These are phyloP conservation scores for Pseudomyrmex sp. DNA, from an alignment of 1,140 invertebrate species.

Conservation along the genomic window DNA sequence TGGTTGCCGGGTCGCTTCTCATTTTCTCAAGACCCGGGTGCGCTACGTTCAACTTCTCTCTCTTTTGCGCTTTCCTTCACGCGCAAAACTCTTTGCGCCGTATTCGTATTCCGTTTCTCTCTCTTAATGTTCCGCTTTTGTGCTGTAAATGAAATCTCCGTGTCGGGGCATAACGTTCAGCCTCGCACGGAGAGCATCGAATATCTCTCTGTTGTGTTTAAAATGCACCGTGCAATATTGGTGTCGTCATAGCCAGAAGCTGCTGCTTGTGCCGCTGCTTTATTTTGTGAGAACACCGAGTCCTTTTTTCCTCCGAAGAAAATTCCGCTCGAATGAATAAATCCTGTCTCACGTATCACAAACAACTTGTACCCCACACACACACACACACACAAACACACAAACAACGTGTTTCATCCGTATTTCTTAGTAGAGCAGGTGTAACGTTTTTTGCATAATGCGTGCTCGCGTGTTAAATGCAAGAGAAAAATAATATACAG, in stretches of 20 bases:
- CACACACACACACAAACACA: too few species aligned
- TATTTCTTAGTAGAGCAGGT: slow-evolving; percentile 38
- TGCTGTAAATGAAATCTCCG: slow-evolving; percentile 65
- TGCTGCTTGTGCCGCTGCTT: not conserved
- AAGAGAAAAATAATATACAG: slow-evolving; percentile 33
- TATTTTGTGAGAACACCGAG: not conserved
- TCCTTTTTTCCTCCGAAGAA: not conserved
- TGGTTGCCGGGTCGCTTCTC: not conserved
- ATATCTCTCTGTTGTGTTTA: slow-evolving; percentile 50
- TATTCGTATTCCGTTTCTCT: slow-evolving; percentile 36
- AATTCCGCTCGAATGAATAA: slow-evolving; percentile 41
- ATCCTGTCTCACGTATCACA: slow-evolving; percentile 26
- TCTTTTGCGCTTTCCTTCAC: slow-evolving; percentile 15
- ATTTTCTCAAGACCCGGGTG: slow-evolving; percentile 15
- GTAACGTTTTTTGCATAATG: slow-evolving; percentile 29
- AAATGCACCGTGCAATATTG: slow-evolving; percentile 53
- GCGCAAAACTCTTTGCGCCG: not conserved
- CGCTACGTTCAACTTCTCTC: not conserved
- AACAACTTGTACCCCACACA: not conserved
- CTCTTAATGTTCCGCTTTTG: slow-evolving; percentile 64
- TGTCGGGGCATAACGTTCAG: slow-evolving; percentile 16
- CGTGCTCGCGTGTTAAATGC: slow-evolving; percentile 39
- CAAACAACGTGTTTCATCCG: slow-evolving; percentile 18
- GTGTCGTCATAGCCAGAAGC: slow-evolving; percentile 30
- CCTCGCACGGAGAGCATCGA: slow-evolving; percentile 15